Evolutionary conservation across 2,113 vertebrate species (phyloP), one percentile per base, ranked within the genome.

Genomic region (Malaclemys terrapin): DNA sequence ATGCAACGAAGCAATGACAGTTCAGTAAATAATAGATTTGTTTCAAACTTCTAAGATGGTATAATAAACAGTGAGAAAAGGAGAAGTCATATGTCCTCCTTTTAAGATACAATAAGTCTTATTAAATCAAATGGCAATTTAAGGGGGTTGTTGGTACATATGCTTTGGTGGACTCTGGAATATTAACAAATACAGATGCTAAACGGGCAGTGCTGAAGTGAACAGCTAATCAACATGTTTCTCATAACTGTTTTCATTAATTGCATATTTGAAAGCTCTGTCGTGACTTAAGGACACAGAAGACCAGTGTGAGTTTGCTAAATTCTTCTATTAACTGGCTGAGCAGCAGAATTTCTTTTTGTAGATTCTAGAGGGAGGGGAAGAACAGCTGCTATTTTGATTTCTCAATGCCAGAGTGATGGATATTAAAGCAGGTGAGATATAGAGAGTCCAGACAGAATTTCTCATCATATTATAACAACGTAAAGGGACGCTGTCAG

Each of bases 361-460:
- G 92, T 5, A 35, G 25, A 83, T 49, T 52, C 52, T 84, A 35
- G 62, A 4, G 75, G 72, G 79, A 87, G 16, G 49, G 17, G 3
- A 47, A 82, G 53, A 93, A 90, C 72, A 96, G 56, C 88, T 88
- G 83, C 78, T 96, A 87, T 83, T 95, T 76, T 57, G 52, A 84
- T 92, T 93, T 92, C 93, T 88, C 52, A 3, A 29, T 59, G 53
- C 78, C 14, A 47, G 49, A 78, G 24, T 0, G 0, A 90, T 13
- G 53, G 91, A 83, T 52, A 62, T 56, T 53, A 93, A 91, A 89
- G 62, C 42, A 94, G 89, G 95, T 95, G 91, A 95, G 91, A 93
- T 90, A 90, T 45, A 53, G 0, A 1, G 56, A 17, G 81, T 90
- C 78, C 1, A 3, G 49, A 78, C 83, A 82, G 53, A 90, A 87